Percentiles rank a stretch among this genome's conserved stretches.
Conservation (phyloP, 2,113 vertebrate genomes). For the Solenodon paradoxus region DNA sequence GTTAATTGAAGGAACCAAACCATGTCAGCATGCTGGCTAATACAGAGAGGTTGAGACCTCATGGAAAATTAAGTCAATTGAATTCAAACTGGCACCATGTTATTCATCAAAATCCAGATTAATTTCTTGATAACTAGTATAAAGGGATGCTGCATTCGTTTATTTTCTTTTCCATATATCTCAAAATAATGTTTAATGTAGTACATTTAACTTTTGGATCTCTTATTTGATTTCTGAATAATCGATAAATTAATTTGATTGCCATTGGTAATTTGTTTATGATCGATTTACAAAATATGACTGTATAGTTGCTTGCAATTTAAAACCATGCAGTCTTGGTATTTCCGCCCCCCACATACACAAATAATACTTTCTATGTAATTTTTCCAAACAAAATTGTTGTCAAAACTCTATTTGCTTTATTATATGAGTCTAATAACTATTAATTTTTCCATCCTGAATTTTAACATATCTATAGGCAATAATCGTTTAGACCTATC, state of each 20-base stretch:
- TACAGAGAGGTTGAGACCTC: slow-evolving; percentile 33
- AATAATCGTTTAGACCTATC: background rate
- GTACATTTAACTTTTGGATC: background rate
- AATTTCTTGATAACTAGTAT: slow-evolving; percentile 7
- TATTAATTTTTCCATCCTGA: background rate
- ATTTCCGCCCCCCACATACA: background rate
- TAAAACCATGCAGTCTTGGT: background rate
- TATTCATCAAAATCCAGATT: slow-evolving; percentile 13
- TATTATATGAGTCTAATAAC: background rate
- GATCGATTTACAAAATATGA: background rate
- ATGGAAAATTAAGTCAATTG: slow-evolving; percentile 42
- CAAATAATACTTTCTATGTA: background rate
- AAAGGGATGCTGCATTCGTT: background rate
- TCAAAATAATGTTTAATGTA: background rate
- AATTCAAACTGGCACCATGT: slow-evolving; percentile 24
- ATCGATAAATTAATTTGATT: background rate
- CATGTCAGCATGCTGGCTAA: slow-evolving; percentile 13
- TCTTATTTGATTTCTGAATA: background rate
- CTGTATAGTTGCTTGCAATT: background rate
- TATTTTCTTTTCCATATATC: background rate
- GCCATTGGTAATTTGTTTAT: background rate
- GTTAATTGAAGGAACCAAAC: slow-evolving; percentile 48
- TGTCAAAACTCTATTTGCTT: background rate
- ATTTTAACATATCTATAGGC: background rate
- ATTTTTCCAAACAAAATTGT: background rate